Conservation (phyloP, 2,797 vertebrate genomes). For the Xyrichtys novacula region DNA sequence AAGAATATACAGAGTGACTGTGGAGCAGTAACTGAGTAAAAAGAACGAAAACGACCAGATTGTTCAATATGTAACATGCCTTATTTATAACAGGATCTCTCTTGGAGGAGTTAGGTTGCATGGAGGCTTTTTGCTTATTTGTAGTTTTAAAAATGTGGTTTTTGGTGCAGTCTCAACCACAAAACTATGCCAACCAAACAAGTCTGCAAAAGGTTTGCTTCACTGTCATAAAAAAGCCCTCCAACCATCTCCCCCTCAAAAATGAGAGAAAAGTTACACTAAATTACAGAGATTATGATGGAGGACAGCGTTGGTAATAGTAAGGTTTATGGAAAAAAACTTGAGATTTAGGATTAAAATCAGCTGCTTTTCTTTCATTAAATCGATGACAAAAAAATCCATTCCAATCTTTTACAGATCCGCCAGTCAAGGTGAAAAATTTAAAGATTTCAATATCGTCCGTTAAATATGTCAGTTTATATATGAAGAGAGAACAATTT, state of each 20-base stretch:
- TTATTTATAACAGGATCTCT: slow-evolving; percentile 5
- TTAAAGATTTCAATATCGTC: background rate
- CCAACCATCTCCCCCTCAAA: background rate
- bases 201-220: background rate
- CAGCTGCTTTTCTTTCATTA: too few relatives aligned
- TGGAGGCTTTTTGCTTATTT: background rate
- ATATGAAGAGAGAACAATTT: background rate
- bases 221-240: background rate
- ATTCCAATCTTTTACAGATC: too few relatives aligned
- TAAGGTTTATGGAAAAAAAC: too few relatives aligned
- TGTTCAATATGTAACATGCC: background rate
- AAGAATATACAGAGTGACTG: slow-evolving; percentile 13
- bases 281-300: background rate
- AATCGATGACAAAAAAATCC: too few relatives aligned
- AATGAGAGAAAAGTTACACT: too few relatives aligned
- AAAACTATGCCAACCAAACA: background rate
- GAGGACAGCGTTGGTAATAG: slow-evolving; percentile 1
- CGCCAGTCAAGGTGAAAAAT: background rate
- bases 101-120: background rate
- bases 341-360: too few relatives aligned
- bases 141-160: background rate
- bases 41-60: slow-evolving; percentile 6
- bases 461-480: background rate
- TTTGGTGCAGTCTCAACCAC: background rate
- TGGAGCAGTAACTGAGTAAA: slow-evolving; percentile 8